Percentiles rank a stretch among this genome's conserved stretches.
phyloP scores from a whole-genome alignment of 2,797 vertebrate species.

The Botia almorhae region DNA sequence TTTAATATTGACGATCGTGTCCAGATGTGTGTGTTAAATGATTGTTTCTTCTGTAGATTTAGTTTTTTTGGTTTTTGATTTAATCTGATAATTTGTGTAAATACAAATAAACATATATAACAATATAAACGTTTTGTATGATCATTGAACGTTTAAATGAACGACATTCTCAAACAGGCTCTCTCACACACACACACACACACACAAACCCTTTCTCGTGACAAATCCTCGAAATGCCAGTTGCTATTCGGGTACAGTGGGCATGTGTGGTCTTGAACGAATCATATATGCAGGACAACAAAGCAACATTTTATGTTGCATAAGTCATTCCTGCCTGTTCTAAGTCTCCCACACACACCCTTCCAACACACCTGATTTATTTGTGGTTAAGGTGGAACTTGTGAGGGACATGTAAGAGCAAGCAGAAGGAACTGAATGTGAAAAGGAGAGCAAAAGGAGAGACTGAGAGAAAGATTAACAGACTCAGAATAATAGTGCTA shows the following conservation, averaged over 20 bases:
- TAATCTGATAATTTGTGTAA: background rate
- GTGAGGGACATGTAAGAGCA: conserved; percentile 1
- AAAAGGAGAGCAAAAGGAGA: background rate
- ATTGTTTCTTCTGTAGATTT: background rate
- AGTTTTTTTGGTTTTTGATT: background rate
- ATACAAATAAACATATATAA: too few relatives aligned
- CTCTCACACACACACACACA: background rate
- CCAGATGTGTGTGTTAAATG: background rate
- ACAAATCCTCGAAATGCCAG: background rate
- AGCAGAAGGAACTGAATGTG: background rate
- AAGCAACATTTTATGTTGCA: conserved; percentile 47
- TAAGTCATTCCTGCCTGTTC: conserved; percentile 17
- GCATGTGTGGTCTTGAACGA: conserved; percentile 59
- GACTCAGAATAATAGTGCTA: background rate
- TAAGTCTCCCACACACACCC: conserved; percentile 15
- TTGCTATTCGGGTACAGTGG: conserved; percentile 31
- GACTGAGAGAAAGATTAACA: conserved; percentile 8
- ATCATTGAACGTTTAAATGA: background rate
- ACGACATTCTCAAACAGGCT: background rate
- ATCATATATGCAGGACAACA: conserved; percentile 29
- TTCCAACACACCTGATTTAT: conserved; percentile 17
- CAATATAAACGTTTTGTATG: too few relatives aligned
- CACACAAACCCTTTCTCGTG: background rate
- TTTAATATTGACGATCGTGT: too few relatives aligned
- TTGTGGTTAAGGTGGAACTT: conserved; percentile 12